Evolutionary conservation across 2,113 vertebrate species (phyloP), one percentile per base, ranked within the genome.

Genomic region (Sturnus vulgaris): DNA sequence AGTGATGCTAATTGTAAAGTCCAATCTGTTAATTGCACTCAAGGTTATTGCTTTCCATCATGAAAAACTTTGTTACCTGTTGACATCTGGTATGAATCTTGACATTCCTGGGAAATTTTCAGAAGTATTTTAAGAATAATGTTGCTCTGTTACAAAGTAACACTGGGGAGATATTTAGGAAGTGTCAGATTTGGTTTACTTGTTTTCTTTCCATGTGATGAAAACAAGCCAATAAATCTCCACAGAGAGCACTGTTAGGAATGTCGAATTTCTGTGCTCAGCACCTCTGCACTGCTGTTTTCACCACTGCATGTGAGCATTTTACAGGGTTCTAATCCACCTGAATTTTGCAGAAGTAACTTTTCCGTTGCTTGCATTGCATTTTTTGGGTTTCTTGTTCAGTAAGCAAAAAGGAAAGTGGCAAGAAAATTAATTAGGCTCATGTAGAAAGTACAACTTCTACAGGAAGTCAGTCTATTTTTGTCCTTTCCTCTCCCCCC

Each of bases 351-450:
- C 28, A 70, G 64, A 84, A 89, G 7, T 31, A 30, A 35, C 13
- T 81, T 72, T 82, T 94, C 30, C 3, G 6, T 69, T 77, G 11
- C 39, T 86, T 52, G 5, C 14, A 28, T 76, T 56, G 63, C 5
- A 47, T 68, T 10, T 37, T 88, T 83, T n/a, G 14, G 5, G 16
- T 64, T 88, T 83, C 46, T 77, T 80, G 91, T 91, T 60, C 37
- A 39, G 1, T 39, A 72, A 80, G 10, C 0, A 0, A 17, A 61
- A 88, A 56, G 7, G 20, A 60, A 90, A 53, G 5, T n/a, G 7
- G 12, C 1, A 5, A 61, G 64, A 75, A 71, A 71, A 73, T 78
- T 10, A 60, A n/a, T 52, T 35, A 64, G 10, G 15, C 16, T 73
- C 37, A 15, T 23, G 5, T 60, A 40, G 24, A 33, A 93, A 82